Base-by-base conservation (phyloP, 2,797 vertebrate species). In the Chrosomus eos region DNA sequence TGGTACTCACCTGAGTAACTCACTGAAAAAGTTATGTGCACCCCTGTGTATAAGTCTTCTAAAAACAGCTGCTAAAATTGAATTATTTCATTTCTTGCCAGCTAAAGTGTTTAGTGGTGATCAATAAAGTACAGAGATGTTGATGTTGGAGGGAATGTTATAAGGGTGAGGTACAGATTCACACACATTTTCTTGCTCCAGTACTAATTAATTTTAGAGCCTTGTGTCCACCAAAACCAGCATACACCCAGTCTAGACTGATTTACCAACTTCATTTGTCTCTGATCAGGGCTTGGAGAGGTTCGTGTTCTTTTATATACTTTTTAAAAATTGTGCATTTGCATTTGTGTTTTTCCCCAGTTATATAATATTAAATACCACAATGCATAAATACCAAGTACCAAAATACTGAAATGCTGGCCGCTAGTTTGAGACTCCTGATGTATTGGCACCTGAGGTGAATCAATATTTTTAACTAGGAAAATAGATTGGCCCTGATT, bases 71-170 rank as follows among this genome's bases (percentile, higher is more conserved):
- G 90, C 93, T 91, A 92, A 79, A 92, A 91, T 90, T 93, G 71
- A 91, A 91, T 89, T 93, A 90, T 94, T 93, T 93, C 89, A 94
- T 90, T 64, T 85, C 84, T 89, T 92, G 91, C 91, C 93, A 93
- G 93, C 93, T 94, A 92, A 91, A 92, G 91, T 90, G 87, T 94
- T 95, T 93, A 93, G 91, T 90, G 89, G 88, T 91, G 94, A 94
- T 95, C 95, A 93, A 94, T 94, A 92, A 89, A 89, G 88, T 86
- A 88, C 87, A 90, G 82, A 76, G 86, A 93, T 92, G 93, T 80
- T 93, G 93, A 93, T 89, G 88, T 92, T 94, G 88, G 85, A 90
- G 88, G 87, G 91, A 92, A 93, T 94, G 93, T 94, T 93, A 93
- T 84, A 92, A 92, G 92, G 77, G n/a, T 92, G 92, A 92, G 90